Conservation (phyloP, 1,140 invertebrate species). For the Telenomus remus region DNA sequence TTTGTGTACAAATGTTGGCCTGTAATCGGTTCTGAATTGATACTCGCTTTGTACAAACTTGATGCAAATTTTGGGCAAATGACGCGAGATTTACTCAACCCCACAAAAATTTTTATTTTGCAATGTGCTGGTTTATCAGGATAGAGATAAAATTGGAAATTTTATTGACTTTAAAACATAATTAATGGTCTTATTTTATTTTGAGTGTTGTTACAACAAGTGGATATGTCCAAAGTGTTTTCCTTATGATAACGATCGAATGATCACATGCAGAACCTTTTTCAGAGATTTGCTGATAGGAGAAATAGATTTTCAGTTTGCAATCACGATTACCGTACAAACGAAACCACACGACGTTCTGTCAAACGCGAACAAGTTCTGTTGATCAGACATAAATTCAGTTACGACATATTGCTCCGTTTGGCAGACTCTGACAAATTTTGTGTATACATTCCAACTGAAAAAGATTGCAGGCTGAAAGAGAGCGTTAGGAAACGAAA, state of each 20-base stretch:
- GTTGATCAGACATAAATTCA: slow-evolving; percentile 1
- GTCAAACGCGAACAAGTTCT: slow-evolving; percentile 3
- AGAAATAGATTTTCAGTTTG: slow-evolving; percentile 20
- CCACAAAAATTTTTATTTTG: no score
- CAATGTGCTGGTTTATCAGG: no score
- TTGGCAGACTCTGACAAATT: background rate
- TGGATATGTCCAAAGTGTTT: no score
- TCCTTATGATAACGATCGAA: background rate
- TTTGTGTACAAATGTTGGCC: no score
- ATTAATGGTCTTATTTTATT: no score
- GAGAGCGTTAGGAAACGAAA: background rate
- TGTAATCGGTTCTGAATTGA: no score
- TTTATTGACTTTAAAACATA: no score
- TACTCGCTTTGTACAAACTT: no score
- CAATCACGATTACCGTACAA: slow-evolving; percentile 40
- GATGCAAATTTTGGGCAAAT: no score
- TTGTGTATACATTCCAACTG: background rate
- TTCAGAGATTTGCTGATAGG: background rate
- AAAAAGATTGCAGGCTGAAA: background rate
- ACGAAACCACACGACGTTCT: slow-evolving; percentile 11
- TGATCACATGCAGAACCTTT: background rate
- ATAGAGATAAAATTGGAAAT: no score
- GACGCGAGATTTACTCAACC: no score
- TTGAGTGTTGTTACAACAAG: no score
- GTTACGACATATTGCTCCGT: background rate